Percentiles rank a stretch among this genome's conserved stretches.
phyloP scores from a whole-genome alignment of 2,888 invertebrate species.

The Aspidapion aeneum region DNA sequence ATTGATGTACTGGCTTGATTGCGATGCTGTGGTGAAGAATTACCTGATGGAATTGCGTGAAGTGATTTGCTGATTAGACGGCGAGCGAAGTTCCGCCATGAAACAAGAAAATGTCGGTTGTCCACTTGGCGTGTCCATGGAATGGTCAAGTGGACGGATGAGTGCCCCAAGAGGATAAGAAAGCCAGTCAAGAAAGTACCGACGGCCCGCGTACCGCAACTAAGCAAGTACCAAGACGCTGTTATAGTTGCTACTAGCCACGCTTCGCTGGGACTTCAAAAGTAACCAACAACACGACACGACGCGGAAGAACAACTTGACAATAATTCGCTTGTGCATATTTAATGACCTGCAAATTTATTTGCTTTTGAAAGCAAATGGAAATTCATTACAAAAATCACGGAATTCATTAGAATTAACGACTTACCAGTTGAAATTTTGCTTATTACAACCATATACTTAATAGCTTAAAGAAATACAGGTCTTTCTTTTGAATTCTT shows the following conservation, averaged over 20 bases:
- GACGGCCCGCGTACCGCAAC: conserved; percentile 43
- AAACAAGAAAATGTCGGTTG: conserved; percentile 31
- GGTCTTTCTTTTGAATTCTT: too few relatives aligned
- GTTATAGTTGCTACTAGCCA: conserved; percentile 42
- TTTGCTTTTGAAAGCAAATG: neutral
- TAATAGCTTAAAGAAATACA: too few relatives aligned
- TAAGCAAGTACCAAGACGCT: conserved; percentile 29
- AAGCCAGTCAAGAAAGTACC: too few relatives aligned
- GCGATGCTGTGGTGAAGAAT: too few relatives aligned
- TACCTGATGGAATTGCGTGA: conserved; percentile 29
- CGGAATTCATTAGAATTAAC: too few relatives aligned
- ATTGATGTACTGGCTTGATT: too few relatives aligned
- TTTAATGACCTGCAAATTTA: neutral
- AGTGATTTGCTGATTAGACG: conserved; percentile 33
- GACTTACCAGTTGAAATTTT: too few relatives aligned
- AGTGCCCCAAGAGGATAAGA: conserved; percentile 37
- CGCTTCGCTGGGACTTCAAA: conserved; percentile 44
- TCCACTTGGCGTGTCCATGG: conserved; percentile 37
- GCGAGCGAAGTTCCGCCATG: conserved; percentile 31
- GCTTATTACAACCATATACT: too few relatives aligned
- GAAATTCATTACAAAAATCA: too few relatives aligned
- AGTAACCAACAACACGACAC: conserved; percentile 21
- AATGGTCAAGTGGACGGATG: conserved; percentile 34
- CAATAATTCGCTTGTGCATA: neutral
- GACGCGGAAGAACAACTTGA: neutral